Percentiles rank a stretch among this genome's conserved stretches.
Evolutionary conservation across 2,888 invertebrate genomes (phyloP).

Genomic region (Pachymerium ferrugineum): DNA sequence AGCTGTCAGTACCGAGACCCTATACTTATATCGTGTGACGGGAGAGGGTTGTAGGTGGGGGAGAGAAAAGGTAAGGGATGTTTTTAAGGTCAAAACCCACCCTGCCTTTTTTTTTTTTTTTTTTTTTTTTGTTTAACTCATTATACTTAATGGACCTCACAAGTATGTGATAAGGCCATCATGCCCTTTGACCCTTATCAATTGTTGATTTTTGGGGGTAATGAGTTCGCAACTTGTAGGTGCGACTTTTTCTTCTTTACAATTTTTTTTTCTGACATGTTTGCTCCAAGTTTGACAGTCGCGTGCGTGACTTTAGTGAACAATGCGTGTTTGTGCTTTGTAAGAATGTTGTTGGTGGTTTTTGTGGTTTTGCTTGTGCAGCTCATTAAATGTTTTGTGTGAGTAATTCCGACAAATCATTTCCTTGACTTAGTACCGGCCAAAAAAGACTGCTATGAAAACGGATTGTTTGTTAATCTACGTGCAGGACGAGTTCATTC

Average conservation of each 20-base stretch:
- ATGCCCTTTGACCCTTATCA: neutral
- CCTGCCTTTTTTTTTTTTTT: too few relatives aligned
- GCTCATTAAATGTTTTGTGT: neutral
- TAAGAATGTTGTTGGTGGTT: neutral
- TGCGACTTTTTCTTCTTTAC: neutral
- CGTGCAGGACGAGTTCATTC: neutral
- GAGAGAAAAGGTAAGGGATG: neutral
- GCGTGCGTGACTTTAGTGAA: neutral
- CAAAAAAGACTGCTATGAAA: neutral
- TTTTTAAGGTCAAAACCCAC: neutral
- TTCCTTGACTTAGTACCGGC: slow-evolving; percentile 16
- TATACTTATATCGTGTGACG: slow-evolving; percentile 2
- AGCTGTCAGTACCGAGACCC: neutral
- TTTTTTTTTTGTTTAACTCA: neutral
- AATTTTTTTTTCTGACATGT: too few relatives aligned
- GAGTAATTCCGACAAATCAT: slow-evolving; percentile 1
- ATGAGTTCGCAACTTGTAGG: neutral
- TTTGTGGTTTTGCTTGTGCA: neutral
- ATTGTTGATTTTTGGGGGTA: slow-evolving; percentile 5
- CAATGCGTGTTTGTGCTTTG: neutral
- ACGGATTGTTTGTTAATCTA: neutral
- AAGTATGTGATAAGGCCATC: neutral
- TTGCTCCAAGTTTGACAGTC: neutral
- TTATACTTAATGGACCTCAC: slow-evolving; percentile 2
- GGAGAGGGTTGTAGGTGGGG: neutral